phyloP scores from a whole-genome alignment of 2,888 invertebrate genomes.

The Mantis religiosa region DNA sequence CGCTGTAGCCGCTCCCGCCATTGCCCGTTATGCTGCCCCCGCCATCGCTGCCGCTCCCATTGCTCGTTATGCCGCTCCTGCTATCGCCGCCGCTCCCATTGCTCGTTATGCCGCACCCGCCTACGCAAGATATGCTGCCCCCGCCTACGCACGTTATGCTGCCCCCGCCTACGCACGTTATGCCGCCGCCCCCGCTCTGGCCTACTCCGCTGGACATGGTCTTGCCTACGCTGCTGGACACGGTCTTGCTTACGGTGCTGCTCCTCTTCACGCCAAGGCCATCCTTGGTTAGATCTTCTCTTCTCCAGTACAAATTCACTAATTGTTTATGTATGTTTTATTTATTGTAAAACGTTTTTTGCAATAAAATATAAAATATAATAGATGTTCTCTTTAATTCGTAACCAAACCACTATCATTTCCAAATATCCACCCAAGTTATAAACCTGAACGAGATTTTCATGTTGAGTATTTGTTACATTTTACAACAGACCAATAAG shows the following conservation, averaged over 20 bases:
- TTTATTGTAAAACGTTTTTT: neutral
- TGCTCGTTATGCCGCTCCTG: neutral
- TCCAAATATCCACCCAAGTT: too few relatives aligned
- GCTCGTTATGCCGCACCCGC: constrained; percentile 10
- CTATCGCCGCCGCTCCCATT: neutral
- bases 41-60: constrained; percentile 17
- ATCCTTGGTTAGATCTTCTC: neutral
- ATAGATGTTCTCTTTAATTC: neutral
- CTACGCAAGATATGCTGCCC: constrained; percentile 6
- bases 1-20: constrained; percentile 18
- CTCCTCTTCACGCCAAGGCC: neutral
- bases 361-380: neutral
- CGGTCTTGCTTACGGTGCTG: neutral
- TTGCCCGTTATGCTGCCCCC: constrained; percentile 18
- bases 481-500: too few relatives aligned
- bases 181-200: constrained; percentile 26
- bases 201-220: constrained; percentile 7
- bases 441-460: too few relatives aligned
- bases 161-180: constrained; percentile 15
- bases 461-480: too few relatives aligned
- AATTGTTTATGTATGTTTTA: neutral
- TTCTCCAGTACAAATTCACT: neutral
- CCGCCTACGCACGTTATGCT: constrained; percentile 9
- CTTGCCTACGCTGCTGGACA: neutral
- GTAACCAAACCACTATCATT: too few relatives aligned